Evolutionary conservation across 1,140 invertebrate species (phyloP).

Genomic region (Papilio aristodemus): DNA sequence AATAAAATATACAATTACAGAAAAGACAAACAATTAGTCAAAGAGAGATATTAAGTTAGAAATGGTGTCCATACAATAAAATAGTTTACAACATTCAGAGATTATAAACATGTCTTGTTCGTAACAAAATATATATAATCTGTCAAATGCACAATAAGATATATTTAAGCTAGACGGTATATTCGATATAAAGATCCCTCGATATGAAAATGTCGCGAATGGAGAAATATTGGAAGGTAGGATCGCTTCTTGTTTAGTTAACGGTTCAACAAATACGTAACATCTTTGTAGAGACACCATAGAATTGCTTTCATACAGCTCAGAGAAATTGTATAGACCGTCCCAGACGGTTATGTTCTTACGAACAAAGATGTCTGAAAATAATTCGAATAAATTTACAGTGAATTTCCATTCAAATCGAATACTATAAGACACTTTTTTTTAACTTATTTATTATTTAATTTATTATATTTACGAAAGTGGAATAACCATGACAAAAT

Average conservation of each 20-base stretch:
- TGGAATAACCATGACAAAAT: too few relatives aligned
- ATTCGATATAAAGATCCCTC: background rate
- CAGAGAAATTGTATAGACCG: constrained; percentile 2
- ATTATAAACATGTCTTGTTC: background rate
- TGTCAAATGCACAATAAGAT: background rate
- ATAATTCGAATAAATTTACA: background rate
- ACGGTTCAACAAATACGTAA: constrained; percentile 26
- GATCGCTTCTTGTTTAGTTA: constrained; percentile 24
- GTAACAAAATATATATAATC: background rate
- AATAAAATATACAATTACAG: too few relatives aligned
- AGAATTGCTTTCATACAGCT: constrained; percentile 7
- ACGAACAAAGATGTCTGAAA: constrained; percentile 13
- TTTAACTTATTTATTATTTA: too few relatives aligned
- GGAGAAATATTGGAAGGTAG: background rate
- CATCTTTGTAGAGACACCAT: background rate
- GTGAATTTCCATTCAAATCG: constrained; percentile 7
- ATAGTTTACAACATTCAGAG: too few relatives aligned
- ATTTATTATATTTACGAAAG: too few relatives aligned
- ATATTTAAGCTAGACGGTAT: background rate
- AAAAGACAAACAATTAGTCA: too few relatives aligned
- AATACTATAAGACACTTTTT: background rate
- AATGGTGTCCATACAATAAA: too few relatives aligned
- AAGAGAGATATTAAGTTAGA: too few relatives aligned
- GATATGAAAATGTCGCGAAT: constrained; percentile 17
- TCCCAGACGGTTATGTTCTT: constrained; percentile 11